Evolutionary conservation across 2,797 vertebrate genomes (phyloP).

Genomic region (Vultur gryphus): DNA sequence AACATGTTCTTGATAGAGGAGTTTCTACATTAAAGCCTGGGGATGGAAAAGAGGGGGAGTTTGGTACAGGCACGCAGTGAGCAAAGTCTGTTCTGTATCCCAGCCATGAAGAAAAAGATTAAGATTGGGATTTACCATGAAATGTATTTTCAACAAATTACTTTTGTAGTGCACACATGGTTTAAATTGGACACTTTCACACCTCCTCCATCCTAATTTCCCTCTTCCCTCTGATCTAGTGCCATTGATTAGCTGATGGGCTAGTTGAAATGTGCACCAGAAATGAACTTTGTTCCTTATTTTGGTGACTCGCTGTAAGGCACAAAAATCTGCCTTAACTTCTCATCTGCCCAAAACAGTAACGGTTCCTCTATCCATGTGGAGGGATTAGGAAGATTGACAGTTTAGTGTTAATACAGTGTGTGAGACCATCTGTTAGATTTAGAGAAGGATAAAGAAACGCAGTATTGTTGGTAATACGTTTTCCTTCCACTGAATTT

Average conservation of each 20-base stretch:
- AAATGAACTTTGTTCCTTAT: not conserved
- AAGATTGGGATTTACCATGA: not conserved
- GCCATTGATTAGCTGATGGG: not conserved
- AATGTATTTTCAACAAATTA: not conserved
- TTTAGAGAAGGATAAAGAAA: not conserved
- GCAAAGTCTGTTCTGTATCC: not conserved
- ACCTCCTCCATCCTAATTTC: not conserved
- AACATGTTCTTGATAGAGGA: not conserved
- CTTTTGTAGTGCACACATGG: not conserved
- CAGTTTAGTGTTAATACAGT: not conserved
- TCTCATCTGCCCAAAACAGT: not conserved
- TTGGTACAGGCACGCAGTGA: accelerated
- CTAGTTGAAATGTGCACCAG: not conserved
- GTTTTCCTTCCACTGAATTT: not conserved
- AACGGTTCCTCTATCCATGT: not conserved
- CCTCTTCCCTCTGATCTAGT: not conserved
- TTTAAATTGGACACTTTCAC: not conserved
- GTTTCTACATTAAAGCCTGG: not conserved
- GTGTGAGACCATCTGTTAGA: not conserved
- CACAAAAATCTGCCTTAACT: not conserved
- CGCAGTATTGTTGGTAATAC: not conserved
- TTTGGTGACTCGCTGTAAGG: not conserved
- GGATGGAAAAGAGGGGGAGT: not conserved
- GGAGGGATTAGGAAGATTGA: not conserved
- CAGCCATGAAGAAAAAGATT: not conserved